Conservation (phyloP, 2,888 invertebrate genomes). For the Acleris literana region DNA sequence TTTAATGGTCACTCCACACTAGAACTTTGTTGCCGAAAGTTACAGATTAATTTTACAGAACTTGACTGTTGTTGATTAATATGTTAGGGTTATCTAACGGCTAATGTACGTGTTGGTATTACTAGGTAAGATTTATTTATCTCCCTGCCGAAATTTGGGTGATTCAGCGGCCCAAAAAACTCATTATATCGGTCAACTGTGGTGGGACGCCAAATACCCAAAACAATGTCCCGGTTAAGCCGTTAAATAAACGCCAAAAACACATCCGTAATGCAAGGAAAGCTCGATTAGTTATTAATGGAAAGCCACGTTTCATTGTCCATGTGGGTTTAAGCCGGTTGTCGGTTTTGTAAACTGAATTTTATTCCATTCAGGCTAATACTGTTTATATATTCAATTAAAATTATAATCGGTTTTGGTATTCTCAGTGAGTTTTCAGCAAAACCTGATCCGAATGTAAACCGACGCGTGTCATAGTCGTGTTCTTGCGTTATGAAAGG, state of each 20-base stretch:
- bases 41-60: too few relatives aligned
- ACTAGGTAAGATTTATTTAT: too few relatives aligned
- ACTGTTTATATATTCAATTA: constrained; percentile 30
- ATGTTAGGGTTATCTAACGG: too few relatives aligned
- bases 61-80: too few relatives aligned
- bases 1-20: too few relatives aligned
- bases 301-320: constrained; percentile 79
- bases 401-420: constrained; percentile 1
- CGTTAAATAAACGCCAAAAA: constrained; percentile 77
- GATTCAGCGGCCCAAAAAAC: too few relatives aligned
- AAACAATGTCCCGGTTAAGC: constrained; percentile 47
- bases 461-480: constrained; percentile 61
- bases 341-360: constrained; percentile 59
- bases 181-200: too few relatives aligned
- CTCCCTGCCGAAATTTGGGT: too few relatives aligned
- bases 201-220: too few relatives aligned
- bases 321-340: constrained; percentile 74
- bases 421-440: neutral
- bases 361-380: constrained; percentile 54
- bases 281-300: constrained; percentile 80
- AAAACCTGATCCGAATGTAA: neutral
- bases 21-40: too few relatives aligned
- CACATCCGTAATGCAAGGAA: constrained; percentile 72
- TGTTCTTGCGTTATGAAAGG: constrained; percentile 60
- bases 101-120: too few relatives aligned